phyloP scores from a whole-genome alignment of 1,140 invertebrate species.

The Argopecten irradians region DNA sequence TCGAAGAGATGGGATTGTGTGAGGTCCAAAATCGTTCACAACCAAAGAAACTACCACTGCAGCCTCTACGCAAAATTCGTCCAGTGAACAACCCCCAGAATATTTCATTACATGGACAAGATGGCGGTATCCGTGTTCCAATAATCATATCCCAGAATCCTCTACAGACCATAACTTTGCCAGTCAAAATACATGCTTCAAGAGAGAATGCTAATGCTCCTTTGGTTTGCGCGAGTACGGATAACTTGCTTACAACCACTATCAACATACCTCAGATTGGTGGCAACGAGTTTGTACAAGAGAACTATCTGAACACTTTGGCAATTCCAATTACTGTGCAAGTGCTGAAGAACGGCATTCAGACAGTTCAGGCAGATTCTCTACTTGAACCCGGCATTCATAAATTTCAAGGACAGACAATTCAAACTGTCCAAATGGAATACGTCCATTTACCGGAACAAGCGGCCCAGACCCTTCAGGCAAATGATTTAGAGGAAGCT shows the following conservation, averaged over 20 bases:
- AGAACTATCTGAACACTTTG: background rate
- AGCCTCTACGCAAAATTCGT: background rate
- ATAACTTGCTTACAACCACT: background rate
- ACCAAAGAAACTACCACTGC: background rate
- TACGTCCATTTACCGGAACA: background rate
- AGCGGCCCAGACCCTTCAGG: background rate
- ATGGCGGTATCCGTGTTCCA: background rate
- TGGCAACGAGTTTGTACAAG: background rate
- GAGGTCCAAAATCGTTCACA: background rate
- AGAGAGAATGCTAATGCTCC: background rate
- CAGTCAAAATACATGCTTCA: background rate
- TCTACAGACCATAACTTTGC: background rate
- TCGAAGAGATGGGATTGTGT: background rate
- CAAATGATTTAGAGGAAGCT: background rate
- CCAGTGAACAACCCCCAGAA: background rate
- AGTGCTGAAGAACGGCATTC: background rate
- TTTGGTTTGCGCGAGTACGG: background rate
- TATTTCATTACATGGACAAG: background rate
- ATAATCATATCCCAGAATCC: background rate
- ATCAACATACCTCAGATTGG: background rate
- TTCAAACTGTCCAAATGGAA: background rate
- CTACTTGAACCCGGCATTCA: background rate
- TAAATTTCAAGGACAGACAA: too few species aligned
- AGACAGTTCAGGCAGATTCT: background rate
- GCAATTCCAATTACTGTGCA: background rate